These are phyloP conservation scores for Leptoclinus maculatus DNA, from an alignment of 2,797 vertebrate species.

Conservation along the genomic window DNA sequence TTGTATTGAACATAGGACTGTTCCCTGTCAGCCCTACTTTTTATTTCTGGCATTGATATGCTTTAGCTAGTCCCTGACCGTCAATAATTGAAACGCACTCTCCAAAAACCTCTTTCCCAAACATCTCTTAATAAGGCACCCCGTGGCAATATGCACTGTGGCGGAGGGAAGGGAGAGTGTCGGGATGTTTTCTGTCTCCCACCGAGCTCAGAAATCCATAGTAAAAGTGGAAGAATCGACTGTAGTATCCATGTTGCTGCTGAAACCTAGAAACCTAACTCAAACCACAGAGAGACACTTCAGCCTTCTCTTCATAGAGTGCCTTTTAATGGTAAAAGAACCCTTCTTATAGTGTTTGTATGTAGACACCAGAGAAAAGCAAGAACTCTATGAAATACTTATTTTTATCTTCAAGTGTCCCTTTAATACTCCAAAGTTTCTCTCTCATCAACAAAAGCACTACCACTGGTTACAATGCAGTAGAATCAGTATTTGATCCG, in stretches of 20 bases:
- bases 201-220: constrained; percentile 17
- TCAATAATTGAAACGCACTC: constrained; percentile 65
- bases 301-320: background rate
- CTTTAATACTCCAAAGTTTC: background rate
- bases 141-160: constrained; percentile 20
- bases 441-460: background rate
- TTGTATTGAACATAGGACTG: constrained; percentile 33
- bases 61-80: constrained; percentile 49
- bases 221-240: constrained; percentile 28
- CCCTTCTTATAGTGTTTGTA: background rate
- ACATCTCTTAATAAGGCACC: constrained; percentile 62
- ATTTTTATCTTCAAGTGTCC: background rate
- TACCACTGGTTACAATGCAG: background rate
- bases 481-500: background rate
- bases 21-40: constrained; percentile 50
- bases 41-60: constrained; percentile 50
- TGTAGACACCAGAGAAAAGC: background rate
- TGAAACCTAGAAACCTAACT: constrained; percentile 35
- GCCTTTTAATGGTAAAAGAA: background rate
- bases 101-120: constrained; percentile 54
- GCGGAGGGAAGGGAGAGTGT: constrained; percentile 36
- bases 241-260: constrained; percentile 24
- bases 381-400: background rate
- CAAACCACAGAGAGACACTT: constrained; percentile 4
- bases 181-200: constrained; percentile 44